These are phyloP conservation scores for Sussaba pulchella DNA, from an alignment of 2,888 invertebrate species.

Conservation along the genomic window DNA sequence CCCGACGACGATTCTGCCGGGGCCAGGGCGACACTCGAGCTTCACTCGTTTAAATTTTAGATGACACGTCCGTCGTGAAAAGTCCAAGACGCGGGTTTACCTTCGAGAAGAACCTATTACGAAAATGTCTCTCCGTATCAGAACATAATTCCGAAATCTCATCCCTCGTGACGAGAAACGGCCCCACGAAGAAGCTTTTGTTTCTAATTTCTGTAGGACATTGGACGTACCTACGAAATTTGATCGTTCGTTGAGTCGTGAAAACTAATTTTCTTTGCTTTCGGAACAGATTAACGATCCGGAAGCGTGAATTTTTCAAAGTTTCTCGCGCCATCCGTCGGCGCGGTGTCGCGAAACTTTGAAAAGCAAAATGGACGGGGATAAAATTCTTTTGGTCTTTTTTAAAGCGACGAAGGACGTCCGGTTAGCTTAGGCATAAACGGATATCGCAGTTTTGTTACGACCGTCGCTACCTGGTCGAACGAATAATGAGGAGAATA, in stretches of 20 bases:
- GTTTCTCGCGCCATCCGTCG: not conserved
- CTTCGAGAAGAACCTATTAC: not conserved
- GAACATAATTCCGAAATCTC: not conserved
- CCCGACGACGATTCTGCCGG: slow-evolving; percentile 14
- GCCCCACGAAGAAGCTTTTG: no score
- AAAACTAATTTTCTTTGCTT: slow-evolving; percentile 26
- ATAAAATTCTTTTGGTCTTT: no score
- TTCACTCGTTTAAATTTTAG: slow-evolving; percentile 36
- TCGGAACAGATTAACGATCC: slow-evolving; percentile 1
- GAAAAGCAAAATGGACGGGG: no score
- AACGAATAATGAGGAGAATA: no score
- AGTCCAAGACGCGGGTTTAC: not conserved
- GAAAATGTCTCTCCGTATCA: not conserved
- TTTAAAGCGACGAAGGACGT: no score
- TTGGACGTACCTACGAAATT: no score
- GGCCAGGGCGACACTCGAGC: slow-evolving; percentile 1
- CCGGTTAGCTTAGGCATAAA: no score
- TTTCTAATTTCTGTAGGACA: no score
- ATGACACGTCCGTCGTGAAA: slow-evolving; percentile 3
- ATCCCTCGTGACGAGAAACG: no score
- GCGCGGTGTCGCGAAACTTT: not conserved
- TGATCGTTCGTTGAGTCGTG: no score
- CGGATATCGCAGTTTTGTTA: no score
- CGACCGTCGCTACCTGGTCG: no score
- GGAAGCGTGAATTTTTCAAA: slow-evolving; percentile 2